Conservation (phyloP, 2,797 vertebrate genomes). For the Myotis daubentonii region DNA sequence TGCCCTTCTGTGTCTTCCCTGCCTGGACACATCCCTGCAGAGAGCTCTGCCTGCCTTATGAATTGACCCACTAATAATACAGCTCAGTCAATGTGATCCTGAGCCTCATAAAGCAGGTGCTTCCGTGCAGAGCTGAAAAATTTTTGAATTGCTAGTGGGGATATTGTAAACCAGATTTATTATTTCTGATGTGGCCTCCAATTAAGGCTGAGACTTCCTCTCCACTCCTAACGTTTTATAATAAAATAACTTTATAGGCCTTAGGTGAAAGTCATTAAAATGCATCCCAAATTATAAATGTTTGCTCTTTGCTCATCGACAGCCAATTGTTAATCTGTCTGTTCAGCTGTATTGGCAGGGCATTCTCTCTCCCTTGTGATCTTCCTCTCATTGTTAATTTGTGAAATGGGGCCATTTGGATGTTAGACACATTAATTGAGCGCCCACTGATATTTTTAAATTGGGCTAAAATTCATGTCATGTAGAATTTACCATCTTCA, state of each 20-base stretch:
- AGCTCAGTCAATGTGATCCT: constrained; percentile 47
- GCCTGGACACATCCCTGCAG: not conserved
- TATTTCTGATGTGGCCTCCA: constrained; percentile 61
- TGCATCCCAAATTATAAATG: constrained; percentile 61
- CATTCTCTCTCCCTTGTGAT: not conserved
- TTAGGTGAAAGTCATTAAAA: constrained; percentile 63
- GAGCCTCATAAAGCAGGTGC: constrained; percentile 39
- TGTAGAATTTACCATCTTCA: not conserved
- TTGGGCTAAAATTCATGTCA: constrained; percentile 17
- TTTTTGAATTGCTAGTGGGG: not conserved
- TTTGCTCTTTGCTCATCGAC: not conserved
- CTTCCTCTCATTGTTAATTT: not conserved
- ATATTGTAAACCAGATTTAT: constrained; percentile 61
- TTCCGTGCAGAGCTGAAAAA: constrained; percentile 47
- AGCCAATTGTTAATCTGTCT: not conserved
- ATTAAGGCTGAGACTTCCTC: constrained; percentile 3
- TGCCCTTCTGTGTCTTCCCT: not conserved
- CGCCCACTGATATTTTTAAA: not conserved
- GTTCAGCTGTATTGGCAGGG: not conserved
- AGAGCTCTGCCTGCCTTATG: not conserved
- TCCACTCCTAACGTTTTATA: no score
- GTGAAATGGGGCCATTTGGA: not conserved
- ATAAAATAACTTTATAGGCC: constrained; percentile 37
- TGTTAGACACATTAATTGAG: not conserved
- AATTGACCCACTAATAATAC: constrained; percentile 16